phyloP scores from a whole-genome alignment of 2,113 vertebrate genomes.

The Psammodynastes pulverulentus region DNA sequence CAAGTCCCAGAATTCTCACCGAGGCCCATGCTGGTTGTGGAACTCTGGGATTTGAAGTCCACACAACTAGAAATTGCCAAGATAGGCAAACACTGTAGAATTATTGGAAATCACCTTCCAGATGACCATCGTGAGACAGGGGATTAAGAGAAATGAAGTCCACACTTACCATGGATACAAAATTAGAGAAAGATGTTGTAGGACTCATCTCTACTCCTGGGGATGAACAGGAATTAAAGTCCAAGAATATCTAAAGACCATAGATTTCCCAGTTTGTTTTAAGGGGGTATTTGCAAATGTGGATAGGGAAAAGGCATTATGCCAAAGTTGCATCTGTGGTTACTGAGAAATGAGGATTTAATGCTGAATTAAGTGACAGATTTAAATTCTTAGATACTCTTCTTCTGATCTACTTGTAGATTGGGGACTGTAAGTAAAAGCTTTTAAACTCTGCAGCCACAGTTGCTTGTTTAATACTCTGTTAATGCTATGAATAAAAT shows the following conservation, averaged over 20 bases:
- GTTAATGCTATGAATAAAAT: slow-evolving; percentile 54
- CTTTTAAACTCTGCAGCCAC: slow-evolving; percentile 42
- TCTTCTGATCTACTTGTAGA: not conserved
- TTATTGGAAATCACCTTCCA: not conserved
- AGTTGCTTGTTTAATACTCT: slow-evolving; percentile 34
- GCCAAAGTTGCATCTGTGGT: not conserved
- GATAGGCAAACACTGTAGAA: not conserved
- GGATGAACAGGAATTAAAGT: not conserved
- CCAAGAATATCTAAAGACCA: not conserved
- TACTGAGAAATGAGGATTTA: slow-evolving; percentile 1
- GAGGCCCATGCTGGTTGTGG: not conserved
- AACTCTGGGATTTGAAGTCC: not conserved
- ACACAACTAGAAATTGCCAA: not conserved
- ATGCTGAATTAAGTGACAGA: not conserved
- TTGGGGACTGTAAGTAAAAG: slow-evolving; percentile 1
- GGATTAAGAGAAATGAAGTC: not conserved
- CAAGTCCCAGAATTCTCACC: not conserved
- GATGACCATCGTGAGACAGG: not conserved
- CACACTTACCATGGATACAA: not conserved
- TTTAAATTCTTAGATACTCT: slow-evolving; percentile 8
- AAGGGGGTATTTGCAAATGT: not conserved
- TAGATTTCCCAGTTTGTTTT: not conserved
- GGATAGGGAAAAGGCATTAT: not conserved
- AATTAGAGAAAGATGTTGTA: not conserved
- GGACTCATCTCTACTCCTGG: not conserved